Base-by-base conservation (phyloP, 2,888 invertebrate species). In the Chorisops tibialis region DNA sequence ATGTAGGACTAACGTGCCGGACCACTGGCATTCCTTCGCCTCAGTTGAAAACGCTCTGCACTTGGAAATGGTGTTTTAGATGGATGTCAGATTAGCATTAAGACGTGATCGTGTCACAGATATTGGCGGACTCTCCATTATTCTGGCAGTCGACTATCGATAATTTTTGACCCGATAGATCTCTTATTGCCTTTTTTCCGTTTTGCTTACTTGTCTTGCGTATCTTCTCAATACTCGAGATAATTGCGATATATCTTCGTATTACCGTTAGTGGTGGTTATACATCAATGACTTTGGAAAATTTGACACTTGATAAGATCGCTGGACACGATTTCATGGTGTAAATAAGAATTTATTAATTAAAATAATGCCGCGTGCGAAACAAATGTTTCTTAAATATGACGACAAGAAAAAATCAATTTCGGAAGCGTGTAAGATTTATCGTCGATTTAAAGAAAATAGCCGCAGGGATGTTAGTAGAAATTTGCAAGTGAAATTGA, bases 51-150 rank as follows among this genome's bases (percentile, higher is more conserved):
- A 11, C 14, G 12, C 21, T 56, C 52, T 43, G 30, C 56, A 21
- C 43, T 43, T 35, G 43, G 21, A 56, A 56, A n/a, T 45, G 56
- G 43, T 56, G 56, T 56, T 56, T 30, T 19, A 56, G 56, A 43
- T 45, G 56, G 43, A 45, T 56, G 56, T 45, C 45, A 54, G 54
- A 54, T 54, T 54, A 54, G 9, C 38, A 14, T 41, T 24, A 22
- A 54, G 54, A 54, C 54, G 43, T 56, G 56, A 56, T 56, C 43
- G 45, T 56, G 56, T 45, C 56, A 56, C 9, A 43, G 56, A 45
- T 45, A 56, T n/a, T n/a, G n/a, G 21, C 9, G 16, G 24, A 11
- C 16, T 35, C 45, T 35, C 30, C 30, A 30, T 30, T 30, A 45
- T 43, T 43, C 24, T 56, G 2, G 30, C n/a, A 30, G 16, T 7